Base-by-base conservation (phyloP, 2,113 vertebrate genomes). In the Periophthalmodon schlosseri region DNA sequence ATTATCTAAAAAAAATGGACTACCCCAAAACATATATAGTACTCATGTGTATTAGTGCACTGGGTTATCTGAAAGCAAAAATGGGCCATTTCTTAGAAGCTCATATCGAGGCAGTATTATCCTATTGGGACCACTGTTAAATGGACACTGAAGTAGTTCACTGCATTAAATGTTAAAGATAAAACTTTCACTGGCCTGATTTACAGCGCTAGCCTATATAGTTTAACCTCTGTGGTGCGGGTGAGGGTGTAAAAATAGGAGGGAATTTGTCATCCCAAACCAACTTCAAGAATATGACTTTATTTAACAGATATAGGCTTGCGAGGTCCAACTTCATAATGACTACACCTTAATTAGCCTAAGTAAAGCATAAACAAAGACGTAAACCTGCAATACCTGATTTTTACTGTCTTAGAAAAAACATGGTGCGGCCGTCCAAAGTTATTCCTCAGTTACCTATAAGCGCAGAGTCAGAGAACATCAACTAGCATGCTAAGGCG, bases 131-230 rank as follows among this genome's bases (percentile, higher is more conserved):
- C 16, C 63, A 65, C 63, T 36, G 18, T 65, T 65, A 39, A 65
- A n/a, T 39, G 33, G 63, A 65, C 63, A 65, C 33, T 39, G 33
- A 65, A 65, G 63, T 65, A 65, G 60, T 63, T 16, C 60, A 65
- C 28, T 64, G 33, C 34, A 36, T 65, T 65, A 39, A 36, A 65
- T 65, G 63, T 65, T 39, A 39, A 39, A 65, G 16, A 39, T 65
- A n/a, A 39, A 36, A 65, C 18, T 65, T 65, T 44, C 63, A 44
- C 34, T 65, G 63, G 63, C 63, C 63, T 39, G 33, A 44, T 65
- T 65, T 65, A 65, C 63, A n/a, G 34, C 33, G 1, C 16, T 65
- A 65, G 57, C 57, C 57, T 39, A 65, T 65, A 36, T 63, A 16
- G 28, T 33, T 63, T 63, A 63, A 63, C 28, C 60, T 63, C 60